Evolutionary conservation across 37 sponge, comb jelly and placozoan species (phyloP), one percentile per base, ranked within the genome.

Genomic region (Agelas oroides): DNA sequence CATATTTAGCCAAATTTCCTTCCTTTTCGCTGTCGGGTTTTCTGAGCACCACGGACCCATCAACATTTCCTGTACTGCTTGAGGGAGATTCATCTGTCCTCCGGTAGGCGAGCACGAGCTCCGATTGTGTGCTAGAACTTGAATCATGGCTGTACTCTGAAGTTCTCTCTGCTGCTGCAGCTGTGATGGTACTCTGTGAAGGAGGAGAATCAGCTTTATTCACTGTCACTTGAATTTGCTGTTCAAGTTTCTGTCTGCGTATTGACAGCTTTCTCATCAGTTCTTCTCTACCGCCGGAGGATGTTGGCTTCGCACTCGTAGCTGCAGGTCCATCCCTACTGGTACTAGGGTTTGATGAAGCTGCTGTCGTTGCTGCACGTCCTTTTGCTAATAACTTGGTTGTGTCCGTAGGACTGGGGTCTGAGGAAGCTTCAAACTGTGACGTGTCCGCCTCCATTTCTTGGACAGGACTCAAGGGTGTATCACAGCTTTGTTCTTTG

Each of bases 1-100:
- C 86, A 70, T 70, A 86, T 32, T 76, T 69, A 40, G 86, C 86
- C 69, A 86, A 37, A 32, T 35, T 70, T 20, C 58, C 84, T 20
- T 76, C 61, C 21, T 76, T 31, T 19, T 31, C 61, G 15, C 23
- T 15, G 21, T 46, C 53, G 37, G 28, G 37, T 35, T 69, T 20
- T 25, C 24, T 40, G 21, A 52, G 27, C 2, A 15, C 73, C 31
- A 52, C 54, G 54, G 27, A n/a, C 56, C 31, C 24, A 1, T 53
- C 17, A 25, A 24, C 59, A 13, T 28, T 35, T 57, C 58, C 75
- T 46, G 46, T 46, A 53, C 57, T 46, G 25, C 5, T 30, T 52
- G 16, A 19, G 62, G 23, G 18, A 1, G 36, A 21, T 1, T 34
- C 63, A 57, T 77, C 35, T 53, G 30, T 33, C 63, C n/a, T 61